Evolutionary conservation across 1,140 invertebrate genomes (phyloP), one percentile per base, ranked within the genome.

Genomic region (Rhopalosiphum padi): DNA sequence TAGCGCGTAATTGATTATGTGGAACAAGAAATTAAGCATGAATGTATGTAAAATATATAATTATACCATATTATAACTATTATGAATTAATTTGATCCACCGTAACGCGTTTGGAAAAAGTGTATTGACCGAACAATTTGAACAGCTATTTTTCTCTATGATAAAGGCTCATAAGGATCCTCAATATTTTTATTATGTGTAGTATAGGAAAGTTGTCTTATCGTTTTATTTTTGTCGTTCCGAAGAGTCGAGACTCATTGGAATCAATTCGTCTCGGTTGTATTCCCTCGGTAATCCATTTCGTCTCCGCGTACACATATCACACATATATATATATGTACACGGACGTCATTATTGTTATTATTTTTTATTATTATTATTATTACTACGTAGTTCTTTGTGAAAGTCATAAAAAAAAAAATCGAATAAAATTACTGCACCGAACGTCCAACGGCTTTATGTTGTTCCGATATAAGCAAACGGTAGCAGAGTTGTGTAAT

Each of bases 361-460:
- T 77, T 68, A 68, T 68, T 68, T 5, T 60, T 15, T 68, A 6
- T 68, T 68, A n/a, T 68, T 77, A n/a, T 68, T 77, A 6, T 77
- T 77, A 77, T 77, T 18, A n/a, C n/a, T n/a, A n/a, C 30, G 25
- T 15, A 68, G 30, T 77, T 77, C 60, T 77, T 77, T n/a, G 60
- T 21, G 30, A 77, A 68, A 48, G 25, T n/a, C 85, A 30, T 87
- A 48, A 87, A 87, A 46, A 87, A 87, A 87, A 87, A 43, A 85
- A 87, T n/a, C 85, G 85, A 87, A 43, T n/a, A 30, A 77, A 77
- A 46, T 15, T 41, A 43, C 43, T 30, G 43, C 43, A 7, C 25
- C 85, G 41, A 46, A 86, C 25, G 37, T 46, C 43, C 43, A 87
- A n/a, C 5, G 85, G 5, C 11, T 48, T 87, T 48, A 87, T n/a